Conservation (phyloP, 35 echinoderm and acorn worm species). For the Apostichopus japonicus region DNA sequence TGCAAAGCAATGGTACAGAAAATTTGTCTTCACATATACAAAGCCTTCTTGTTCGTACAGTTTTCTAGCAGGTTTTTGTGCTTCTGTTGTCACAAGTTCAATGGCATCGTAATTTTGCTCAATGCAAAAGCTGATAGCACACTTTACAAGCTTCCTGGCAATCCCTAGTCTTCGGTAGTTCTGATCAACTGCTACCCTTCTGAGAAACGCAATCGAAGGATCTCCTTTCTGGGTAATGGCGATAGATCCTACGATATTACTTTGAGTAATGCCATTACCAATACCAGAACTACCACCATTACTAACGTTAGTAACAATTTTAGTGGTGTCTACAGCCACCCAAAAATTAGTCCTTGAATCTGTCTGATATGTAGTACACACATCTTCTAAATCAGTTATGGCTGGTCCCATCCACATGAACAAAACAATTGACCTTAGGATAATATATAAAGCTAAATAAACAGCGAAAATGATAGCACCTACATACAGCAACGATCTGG, state of each 20-base stretch:
- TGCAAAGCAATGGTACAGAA: constrained; percentile 35
- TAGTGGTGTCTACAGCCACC: constrained; percentile 26
- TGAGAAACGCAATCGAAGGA: constrained; percentile 32
- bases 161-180: constrained; percentile 51
- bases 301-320: not conserved
- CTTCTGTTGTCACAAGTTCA: constrained; percentile 60
- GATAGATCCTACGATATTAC: constrained; percentile 35
- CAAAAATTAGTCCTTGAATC: constrained; percentile 54
- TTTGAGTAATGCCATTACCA: not conserved
- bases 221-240: constrained; percentile 54
- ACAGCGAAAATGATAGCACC: not conserved
- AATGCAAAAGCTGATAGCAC: constrained; percentile 36
- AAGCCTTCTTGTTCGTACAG: constrained; percentile 62
- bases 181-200: constrained; percentile 43
- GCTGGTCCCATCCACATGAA: constrained; percentile 45
- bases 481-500: constrained; percentile 1
- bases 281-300: no score
- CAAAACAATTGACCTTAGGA: constrained; percentile 8
- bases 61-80: constrained; percentile 43
- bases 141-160: constrained; percentile 35
- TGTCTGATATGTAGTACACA: constrained; percentile 38
- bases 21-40: constrained; percentile 35
- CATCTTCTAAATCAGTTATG: constrained; percentile 33
- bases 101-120: constrained; percentile 28
- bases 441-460: constrained; percentile 11